Evolutionary conservation across 2,888 invertebrate species (phyloP).

Genomic region (Pachydiplax longipennis): DNA sequence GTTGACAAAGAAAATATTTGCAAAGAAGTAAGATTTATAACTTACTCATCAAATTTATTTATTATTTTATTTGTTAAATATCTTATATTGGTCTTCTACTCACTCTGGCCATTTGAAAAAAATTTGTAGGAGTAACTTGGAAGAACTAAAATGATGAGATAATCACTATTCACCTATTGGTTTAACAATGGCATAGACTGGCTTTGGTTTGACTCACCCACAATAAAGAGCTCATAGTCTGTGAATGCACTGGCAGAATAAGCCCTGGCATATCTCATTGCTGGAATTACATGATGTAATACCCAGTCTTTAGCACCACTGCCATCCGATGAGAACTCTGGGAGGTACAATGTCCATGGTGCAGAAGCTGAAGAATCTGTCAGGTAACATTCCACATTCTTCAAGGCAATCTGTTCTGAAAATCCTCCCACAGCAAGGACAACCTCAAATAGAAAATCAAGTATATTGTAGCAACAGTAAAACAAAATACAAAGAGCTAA

Average conservation of each 20-base stretch:
- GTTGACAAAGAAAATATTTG: no score
- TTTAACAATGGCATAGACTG: no score
- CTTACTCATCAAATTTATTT: no score
- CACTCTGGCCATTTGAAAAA: no score
- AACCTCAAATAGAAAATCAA: not conserved
- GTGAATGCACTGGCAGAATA: conserved; percentile 25
- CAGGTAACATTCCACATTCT: not conserved
- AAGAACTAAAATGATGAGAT: no score
- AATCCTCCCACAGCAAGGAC: conserved; percentile 7
- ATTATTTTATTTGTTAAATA: no score
- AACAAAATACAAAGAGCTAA: no score
- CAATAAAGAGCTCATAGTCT: conserved; percentile 14
- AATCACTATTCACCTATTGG: no score
- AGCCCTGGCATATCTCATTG: not conserved
- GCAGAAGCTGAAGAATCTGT: not conserved
- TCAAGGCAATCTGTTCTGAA: not conserved
- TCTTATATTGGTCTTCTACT: no score
- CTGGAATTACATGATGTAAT: not conserved
- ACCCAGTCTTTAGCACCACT: not conserved
- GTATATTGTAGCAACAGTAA: not conserved
- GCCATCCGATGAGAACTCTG: not conserved
- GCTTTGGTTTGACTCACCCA: not conserved
- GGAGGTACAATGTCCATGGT: conserved; percentile 25
- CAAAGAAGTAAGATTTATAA: no score
- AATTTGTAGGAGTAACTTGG: no score